phyloP scores from a whole-genome alignment of 2,113 vertebrate species.

The Drymodes brunneopygia region DNA sequence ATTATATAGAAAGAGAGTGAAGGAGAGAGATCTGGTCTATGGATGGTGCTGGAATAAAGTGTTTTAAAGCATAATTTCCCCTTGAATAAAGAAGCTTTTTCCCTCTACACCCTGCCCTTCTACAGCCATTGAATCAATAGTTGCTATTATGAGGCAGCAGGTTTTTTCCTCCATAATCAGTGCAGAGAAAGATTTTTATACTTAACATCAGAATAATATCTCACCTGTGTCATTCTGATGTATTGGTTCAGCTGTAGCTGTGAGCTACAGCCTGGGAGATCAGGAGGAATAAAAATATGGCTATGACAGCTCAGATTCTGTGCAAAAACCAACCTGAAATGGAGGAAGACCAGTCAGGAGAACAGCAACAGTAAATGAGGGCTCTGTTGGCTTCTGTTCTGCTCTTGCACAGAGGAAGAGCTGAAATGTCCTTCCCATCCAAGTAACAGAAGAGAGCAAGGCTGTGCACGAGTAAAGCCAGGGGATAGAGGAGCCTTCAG shows the following conservation, averaged over 20 bases:
- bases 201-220: not conserved
- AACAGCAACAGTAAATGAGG: not conserved
- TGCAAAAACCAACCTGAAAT: not conserved
- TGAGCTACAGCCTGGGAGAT: not conserved
- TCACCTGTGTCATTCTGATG: not conserved
- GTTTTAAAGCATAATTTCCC: slow-evolving; percentile 3
- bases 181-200: not conserved
- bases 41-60: not conserved
- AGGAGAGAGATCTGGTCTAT: not conserved
- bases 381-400: not conserved
- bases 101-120: not conserved
- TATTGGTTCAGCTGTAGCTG: not conserved
- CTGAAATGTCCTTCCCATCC: not conserved
- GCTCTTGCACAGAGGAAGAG: not conserved
- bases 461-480: not conserved
- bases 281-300: not conserved
- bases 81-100: slow-evolving; percentile 2
- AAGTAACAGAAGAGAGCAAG: not conserved
- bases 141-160: not conserved
- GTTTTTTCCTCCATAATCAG: not conserved
- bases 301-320: not conserved
- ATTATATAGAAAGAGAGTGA: not conserved
- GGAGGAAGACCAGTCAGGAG: not conserved
- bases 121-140: not conserved
- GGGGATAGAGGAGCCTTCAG: not conserved